Evolutionary conservation across 1,140 invertebrate genomes (phyloP).

Genomic region (Harpegnathos saltator): DNA sequence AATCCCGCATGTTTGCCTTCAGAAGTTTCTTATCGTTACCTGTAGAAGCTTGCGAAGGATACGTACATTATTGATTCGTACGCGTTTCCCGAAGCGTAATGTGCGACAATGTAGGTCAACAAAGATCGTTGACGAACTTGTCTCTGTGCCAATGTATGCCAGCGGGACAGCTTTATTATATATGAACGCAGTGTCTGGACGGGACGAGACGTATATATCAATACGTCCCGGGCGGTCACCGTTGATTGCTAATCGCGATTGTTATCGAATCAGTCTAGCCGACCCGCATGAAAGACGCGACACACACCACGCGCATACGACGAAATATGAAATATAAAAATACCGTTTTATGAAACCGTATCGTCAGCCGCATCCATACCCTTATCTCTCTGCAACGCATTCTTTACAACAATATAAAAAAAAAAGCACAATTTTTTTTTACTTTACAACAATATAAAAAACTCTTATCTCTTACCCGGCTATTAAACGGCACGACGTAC

Average conservation of each 20-base stretch:
- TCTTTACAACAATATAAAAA: neutral
- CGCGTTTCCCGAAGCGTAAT: neutral
- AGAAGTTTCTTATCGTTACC: constrained; percentile 14
- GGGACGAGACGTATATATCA: constrained; percentile 20
- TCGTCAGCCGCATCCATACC: neutral
- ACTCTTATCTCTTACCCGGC: neutral
- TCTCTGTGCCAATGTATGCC: constrained; percentile 54
- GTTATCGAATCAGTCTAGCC: constrained; percentile 40
- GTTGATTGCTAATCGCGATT: constrained; percentile 54
- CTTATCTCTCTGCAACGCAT: neutral
- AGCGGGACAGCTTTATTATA: constrained; percentile 27
- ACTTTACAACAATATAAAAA: neutral
- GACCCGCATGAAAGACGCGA: neutral
- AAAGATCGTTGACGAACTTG: constrained; percentile 69
- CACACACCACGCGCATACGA: neutral
- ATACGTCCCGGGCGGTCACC: neutral
- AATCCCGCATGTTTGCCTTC: neutral
- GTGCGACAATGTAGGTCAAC: constrained; percentile 58
- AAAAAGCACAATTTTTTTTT: neutral
- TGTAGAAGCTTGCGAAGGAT: neutral
- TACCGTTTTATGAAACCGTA: neutral
- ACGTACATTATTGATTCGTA: constrained; percentile 1
- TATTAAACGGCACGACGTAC: neutral
- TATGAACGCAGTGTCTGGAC: constrained; percentile 24
- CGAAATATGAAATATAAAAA: neutral